Base-by-base conservation (phyloP, 2,797 vertebrate species). In the Hippocampus kuda region DNA sequence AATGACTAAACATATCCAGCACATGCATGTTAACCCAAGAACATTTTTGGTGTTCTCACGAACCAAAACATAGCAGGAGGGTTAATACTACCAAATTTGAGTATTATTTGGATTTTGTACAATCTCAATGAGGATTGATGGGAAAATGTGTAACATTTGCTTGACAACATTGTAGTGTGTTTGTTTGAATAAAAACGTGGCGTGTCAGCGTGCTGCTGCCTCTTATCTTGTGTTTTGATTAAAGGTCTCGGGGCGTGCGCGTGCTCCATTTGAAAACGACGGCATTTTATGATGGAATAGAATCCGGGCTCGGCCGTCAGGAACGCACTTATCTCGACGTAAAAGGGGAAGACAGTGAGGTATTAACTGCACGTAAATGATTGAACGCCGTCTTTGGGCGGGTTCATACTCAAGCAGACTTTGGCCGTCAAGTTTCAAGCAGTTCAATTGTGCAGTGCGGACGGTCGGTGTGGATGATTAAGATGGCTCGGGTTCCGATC, bases 321-420 rank as follows among this genome's bases (percentile, higher is more conserved):
- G 65, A 68, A 66, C 1, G 4, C 27, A 20, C 68, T 77, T 72
- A 79, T 82, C 70, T 73, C 64, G 67, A 70, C 41, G 61, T 51
- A 60, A 56, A 22, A 68, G 44, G 70, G 59, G 69, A 73, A 79
- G 57, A 69, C 76, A 70, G 90, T 92, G 84, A 91, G 82, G 84
- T 71, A 91, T 92, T 92, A 91, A 92, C 91, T 54, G 56, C 22
- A 7, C 77, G 88, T 91, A 81, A 91, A 88, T 88, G 86, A 88
- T 88, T 91, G 76, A 80, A 76, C 61, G 68, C 27, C 69, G 72
- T 79, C 71, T 79, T 54, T 57, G 74, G 77, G 76, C 42, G 57
- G 67, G 44, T 82, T 68, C 51, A 66, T n/a, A 64, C 70, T 63
- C 77, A 16, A 61, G 59, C 83, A 91, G 90, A 92, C 89, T 91